Evolutionary conservation across 2,797 vertebrate species (phyloP), one percentile per base, ranked within the genome.

Genomic region (Eupleurogrammus muticus): DNA sequence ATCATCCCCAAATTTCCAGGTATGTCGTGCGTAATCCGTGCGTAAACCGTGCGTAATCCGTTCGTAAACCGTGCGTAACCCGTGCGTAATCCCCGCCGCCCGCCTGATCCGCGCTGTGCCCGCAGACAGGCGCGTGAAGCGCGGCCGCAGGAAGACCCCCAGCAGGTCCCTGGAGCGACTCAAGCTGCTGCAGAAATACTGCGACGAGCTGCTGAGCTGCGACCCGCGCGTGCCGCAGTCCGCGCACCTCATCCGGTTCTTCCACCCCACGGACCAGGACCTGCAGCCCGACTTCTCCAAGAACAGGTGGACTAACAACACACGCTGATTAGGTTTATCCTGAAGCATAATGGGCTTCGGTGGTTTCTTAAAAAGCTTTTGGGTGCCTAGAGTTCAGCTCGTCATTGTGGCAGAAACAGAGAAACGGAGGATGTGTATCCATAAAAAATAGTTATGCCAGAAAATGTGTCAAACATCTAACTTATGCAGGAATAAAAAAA

Each of bases 261-360:
- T 98, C 56, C 89, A 90, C 13, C 94, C 96, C 0, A 94, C 88
- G 28, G 77, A 85, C 6, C 87, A 92, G n/a, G 98, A 99, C 75
- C 77, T 98, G 5, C 89, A 94, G 13, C 92, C 95, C 0, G 88
- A 88, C 0, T 95, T 97, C 48, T 70, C 94, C 24, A 93, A 93
- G 6, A 93, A 95, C 87, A 90, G 97, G 98, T 98, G 42, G 20
- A 10, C 5, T 17, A 44, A 44, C 14, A 16, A 42, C 36, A 1
- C 13, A 38, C 36, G n/a, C n/a, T n/a, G n/a, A n/a, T 6, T 28
- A 28, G 28, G 6, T 28, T 6, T 28, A 28, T 28, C 3, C 6
- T 28, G 13, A 38, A 38, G 11, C 4, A 38, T 12, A 3, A 11
- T 38, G 12, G 36, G 38, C 38, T 40, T 40, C 14, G 5, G 4